Percentiles rank a stretch among this genome's conserved stretches.
phyloP scores from a whole-genome alignment of 2,113 vertebrate genomes.

The Chaetodon trifascialis region DNA sequence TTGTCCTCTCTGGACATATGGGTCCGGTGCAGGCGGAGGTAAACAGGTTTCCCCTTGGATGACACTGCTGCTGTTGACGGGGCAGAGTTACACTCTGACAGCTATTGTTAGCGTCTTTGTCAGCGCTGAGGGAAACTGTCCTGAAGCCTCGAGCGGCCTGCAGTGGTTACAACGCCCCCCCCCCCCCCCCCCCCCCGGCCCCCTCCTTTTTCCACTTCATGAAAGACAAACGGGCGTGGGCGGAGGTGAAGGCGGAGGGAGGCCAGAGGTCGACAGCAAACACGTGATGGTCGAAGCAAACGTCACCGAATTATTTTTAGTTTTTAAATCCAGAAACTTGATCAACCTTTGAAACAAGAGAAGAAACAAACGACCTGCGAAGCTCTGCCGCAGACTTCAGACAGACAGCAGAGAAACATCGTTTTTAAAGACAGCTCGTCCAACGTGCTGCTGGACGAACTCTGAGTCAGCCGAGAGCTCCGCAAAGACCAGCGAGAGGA shows the following conservation, averaged over 20 bases:
- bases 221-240: constrained; percentile 29
- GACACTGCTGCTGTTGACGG: constrained; percentile 40
- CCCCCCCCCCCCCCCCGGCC: not conserved
- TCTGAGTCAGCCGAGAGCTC: too few species aligned
- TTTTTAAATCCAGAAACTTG: too few species aligned
- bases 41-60: constrained; percentile 55
- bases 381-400: too few species aligned
- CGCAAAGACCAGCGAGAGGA: too few species aligned
- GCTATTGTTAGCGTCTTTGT: constrained; percentile 58
- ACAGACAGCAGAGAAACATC: too few species aligned
- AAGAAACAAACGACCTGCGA: too few species aligned
- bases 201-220: constrained; percentile 41
- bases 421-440: too few species aligned
- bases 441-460: too few species aligned
- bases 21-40: constrained; percentile 29
- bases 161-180: constrained; percentile 4
- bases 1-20: constrained; percentile 42
- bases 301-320: too few species aligned
- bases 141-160: constrained; percentile 31
- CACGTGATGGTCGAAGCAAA: too few species aligned
- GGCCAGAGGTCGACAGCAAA: not conserved
- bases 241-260: not conserved
- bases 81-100: constrained; percentile 49
- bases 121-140: constrained; percentile 47
- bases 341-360: too few species aligned